A percentile compares a stretch with the other conserved stretches of the same genome.
These are phyloP conservation scores for Campodea augens DNA, from an alignment of 1,140 invertebrate species.

Conservation along the genomic window DNA sequence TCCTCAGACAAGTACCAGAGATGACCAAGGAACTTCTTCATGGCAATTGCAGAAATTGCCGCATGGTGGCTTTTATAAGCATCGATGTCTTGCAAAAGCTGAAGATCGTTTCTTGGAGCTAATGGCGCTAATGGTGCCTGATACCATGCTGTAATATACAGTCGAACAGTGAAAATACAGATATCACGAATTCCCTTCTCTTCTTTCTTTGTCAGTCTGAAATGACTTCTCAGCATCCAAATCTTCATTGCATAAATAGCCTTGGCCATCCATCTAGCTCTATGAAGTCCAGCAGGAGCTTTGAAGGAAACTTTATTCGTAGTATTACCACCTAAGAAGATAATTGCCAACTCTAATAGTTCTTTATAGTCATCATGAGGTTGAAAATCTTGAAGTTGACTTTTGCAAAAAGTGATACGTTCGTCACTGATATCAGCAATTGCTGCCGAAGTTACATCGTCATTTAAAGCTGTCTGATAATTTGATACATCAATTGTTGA, in stretches of 20 bases:
- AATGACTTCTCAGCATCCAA: conserved; percentile 19
- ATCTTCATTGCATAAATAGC: conserved; percentile 23
- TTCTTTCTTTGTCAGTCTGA: conserved; percentile 16
- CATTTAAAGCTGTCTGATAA: conserved; percentile 12
- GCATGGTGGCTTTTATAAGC: conserved; percentile 14
- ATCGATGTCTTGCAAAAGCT: conserved; percentile 16
- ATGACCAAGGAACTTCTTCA: conserved; percentile 17
- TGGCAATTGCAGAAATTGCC: conserved; percentile 12
- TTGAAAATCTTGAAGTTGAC: conserved; percentile 10
- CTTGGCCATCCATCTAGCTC: conserved; percentile 23
- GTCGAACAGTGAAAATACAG: conserved; percentile 15
- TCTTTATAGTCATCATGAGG: conserved; percentile 21
- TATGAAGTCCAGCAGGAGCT: conserved; percentile 19
- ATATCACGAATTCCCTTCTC: conserved; percentile 15
- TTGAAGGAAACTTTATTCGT: conserved; percentile 18
- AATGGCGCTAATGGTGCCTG: conserved; percentile 11
- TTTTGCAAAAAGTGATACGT: conserved; percentile 6
- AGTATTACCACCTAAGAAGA: conserved; percentile 21
- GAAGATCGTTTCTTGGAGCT: conserved; percentile 16
- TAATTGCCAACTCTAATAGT: conserved; percentile 21
- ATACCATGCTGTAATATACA: conserved; percentile 18
- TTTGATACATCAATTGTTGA: conserved; percentile 11
- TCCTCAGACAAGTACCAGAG: conserved; percentile 20
- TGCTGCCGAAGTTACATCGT: conserved; percentile 5
- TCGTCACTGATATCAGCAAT: conserved; percentile 6